These are phyloP conservation scores for Xyliphius kryptos DNA, from an alignment of 2,113 vertebrate genomes.

Conservation along the genomic window DNA sequence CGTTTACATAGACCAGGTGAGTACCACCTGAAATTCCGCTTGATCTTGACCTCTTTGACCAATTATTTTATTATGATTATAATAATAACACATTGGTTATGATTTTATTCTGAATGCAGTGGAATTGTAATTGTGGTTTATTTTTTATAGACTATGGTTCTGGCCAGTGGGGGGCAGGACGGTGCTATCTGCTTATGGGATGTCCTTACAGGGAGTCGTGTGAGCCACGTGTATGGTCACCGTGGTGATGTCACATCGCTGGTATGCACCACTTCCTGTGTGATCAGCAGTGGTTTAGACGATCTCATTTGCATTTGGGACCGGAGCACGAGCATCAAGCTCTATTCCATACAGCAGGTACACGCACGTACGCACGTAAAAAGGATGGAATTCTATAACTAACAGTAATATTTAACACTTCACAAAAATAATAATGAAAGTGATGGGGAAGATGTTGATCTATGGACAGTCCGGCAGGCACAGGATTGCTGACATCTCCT, in stretches of 20 bases:
- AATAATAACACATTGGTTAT: too few species aligned
- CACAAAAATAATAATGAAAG: too few species aligned
- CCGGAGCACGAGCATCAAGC: conserved; percentile 84
- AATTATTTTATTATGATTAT: neutral
- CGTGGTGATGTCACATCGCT: conserved; percentile 89
- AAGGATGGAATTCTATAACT: too few species aligned
- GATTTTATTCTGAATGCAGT: neutral
- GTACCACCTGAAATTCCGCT: too few species aligned
- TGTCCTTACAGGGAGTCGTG: conserved; percentile 83
- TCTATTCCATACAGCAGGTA: conserved; percentile 95
- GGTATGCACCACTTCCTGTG: conserved; percentile 82
- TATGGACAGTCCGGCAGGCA: too few species aligned
- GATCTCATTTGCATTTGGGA: conserved; percentile 97
- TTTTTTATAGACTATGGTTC: conserved; percentile 82
- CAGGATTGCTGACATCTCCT: too few species aligned
- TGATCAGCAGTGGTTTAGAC: conserved; percentile 94
- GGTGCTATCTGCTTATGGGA: conserved; percentile 97
- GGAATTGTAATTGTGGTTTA: too few species aligned
- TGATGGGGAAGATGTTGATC: too few species aligned
- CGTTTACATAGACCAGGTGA: conserved; percentile 91
- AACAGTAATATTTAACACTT: too few species aligned
- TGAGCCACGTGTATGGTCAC: conserved; percentile 89
- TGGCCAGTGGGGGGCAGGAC: conserved; percentile 91
- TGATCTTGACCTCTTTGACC: neutral
- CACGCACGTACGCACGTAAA: too few species aligned